phyloP scores from a whole-genome alignment of 2,888 invertebrate genomes.

The Aleiodes testaceus region DNA sequence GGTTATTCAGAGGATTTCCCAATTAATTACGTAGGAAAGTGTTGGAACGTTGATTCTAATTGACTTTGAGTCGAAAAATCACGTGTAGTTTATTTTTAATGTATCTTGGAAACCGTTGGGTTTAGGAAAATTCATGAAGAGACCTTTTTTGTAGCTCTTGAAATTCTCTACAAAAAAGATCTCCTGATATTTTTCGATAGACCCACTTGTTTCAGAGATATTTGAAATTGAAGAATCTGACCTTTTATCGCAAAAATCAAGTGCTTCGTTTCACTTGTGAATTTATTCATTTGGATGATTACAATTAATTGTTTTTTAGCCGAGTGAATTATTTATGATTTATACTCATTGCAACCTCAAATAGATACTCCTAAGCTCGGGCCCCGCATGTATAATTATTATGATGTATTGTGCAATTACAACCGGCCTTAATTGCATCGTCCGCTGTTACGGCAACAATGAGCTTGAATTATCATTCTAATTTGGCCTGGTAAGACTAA shows the following conservation, averaged over 20 bases:
- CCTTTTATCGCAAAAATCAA: neutral
- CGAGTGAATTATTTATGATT: neutral
- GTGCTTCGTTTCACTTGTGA: neutral
- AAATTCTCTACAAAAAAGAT: no score
- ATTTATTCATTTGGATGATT: neutral
- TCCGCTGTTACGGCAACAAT: constrained; percentile 29
- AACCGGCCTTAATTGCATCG: constrained; percentile 34
- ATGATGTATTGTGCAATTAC: constrained; percentile 32
- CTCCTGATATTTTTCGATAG: no score
- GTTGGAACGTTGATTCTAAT: no score
- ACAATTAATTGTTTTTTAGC: neutral
- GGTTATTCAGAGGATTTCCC: no score
- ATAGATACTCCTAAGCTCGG: constrained; percentile 15
- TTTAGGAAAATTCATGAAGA: no score
- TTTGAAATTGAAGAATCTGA: no score
- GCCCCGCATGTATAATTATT: constrained; percentile 28
- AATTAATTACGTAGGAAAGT: no score
- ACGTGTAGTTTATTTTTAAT: no score
- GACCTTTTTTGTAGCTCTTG: no score
- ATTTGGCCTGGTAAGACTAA: constrained; percentile 34
- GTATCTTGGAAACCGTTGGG: no score
- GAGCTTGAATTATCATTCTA: constrained; percentile 36
- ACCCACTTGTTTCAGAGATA: no score
- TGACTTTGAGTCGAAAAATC: no score
- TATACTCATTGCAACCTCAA: constrained; percentile 15